A percentile compares a stretch with the other conserved stretches of the same genome.
Evolutionary conservation across 2,113 vertebrate species (phyloP).

Genomic region (Gopherus flavomarginatus): DNA sequence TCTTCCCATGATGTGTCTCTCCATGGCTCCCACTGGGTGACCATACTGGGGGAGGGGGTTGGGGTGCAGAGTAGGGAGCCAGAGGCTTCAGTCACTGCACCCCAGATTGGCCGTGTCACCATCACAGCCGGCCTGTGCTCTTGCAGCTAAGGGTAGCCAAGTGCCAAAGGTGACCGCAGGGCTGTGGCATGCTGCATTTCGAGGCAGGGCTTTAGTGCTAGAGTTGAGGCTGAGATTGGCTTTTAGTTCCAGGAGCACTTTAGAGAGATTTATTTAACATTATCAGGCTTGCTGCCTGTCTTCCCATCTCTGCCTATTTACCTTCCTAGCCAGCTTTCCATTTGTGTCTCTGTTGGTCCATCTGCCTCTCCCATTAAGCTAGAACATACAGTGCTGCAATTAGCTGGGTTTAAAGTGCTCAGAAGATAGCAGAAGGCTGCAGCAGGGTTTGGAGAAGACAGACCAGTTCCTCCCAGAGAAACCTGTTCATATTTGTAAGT

Average conservation of each 20-base stretch:
- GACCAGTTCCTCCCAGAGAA: neutral
- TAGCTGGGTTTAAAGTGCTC: neutral
- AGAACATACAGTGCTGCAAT: slow-evolving; percentile 9
- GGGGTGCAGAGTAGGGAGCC: neutral
- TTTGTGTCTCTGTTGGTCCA: neutral
- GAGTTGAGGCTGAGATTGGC: neutral
- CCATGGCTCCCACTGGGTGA: neutral
- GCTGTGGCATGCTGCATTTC: neutral
- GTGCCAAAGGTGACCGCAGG: neutral
- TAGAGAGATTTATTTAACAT: neutral
- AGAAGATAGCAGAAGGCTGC: neutral
- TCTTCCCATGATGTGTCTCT: no score
- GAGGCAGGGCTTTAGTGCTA: neutral
- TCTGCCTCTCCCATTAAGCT: slow-evolving; percentile 1
- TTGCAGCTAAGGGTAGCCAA: neutral
- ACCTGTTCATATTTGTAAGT: rapidly evolving
- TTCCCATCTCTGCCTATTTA: neutral
- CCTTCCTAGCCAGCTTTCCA: neutral
- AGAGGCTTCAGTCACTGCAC: neutral
- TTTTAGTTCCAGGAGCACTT: neutral
- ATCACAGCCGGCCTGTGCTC: neutral
- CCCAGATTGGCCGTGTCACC: neutral
- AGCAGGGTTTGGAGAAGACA: neutral
- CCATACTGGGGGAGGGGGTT: no score
- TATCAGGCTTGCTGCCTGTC: neutral